Evolutionary conservation across 2,888 invertebrate genomes (phyloP).

Genomic region (Notocelia uddmanniana): DNA sequence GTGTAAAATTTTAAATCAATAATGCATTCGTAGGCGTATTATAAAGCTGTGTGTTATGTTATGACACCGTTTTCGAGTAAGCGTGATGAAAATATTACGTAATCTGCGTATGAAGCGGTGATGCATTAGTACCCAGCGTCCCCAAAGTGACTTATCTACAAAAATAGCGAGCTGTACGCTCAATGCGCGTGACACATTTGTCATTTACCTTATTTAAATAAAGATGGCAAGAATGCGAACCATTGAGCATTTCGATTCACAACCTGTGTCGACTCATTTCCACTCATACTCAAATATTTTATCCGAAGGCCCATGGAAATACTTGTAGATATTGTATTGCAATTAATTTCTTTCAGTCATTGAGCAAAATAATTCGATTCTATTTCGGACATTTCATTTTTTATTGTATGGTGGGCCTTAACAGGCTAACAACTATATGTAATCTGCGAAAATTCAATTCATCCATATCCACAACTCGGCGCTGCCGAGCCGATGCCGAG

Average conservation of each 20-base stretch:
- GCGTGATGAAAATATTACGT: conserved; percentile 13
- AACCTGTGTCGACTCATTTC: background rate
- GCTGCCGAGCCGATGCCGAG: too few species aligned
- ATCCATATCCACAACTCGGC: background rate
- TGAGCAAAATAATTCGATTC: too few species aligned
- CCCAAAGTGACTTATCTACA: conserved; percentile 19
- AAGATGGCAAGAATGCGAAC: conserved; percentile 3
- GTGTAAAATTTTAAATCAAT: too few species aligned
- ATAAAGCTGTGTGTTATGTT: too few species aligned
- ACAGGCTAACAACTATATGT: too few species aligned
- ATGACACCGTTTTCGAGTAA: background rate
- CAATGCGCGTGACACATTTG: conserved; percentile 11
- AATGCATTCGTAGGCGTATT: too few species aligned
- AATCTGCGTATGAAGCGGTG: background rate
- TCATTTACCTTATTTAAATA: conserved; percentile 27
- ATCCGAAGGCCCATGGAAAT: too few species aligned
- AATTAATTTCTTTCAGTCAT: too few species aligned
- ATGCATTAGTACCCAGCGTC: conserved; percentile 17
- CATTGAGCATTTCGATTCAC: conserved; percentile 2
- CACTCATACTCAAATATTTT: too few species aligned
- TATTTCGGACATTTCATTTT: too few species aligned
- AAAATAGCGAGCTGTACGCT: conserved; percentile 10
- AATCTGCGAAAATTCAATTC: background rate
- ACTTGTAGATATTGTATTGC: too few species aligned
- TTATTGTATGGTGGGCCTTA: too few species aligned